phyloP scores from a whole-genome alignment of 2,113 vertebrate species.

The Cacatua alba region DNA sequence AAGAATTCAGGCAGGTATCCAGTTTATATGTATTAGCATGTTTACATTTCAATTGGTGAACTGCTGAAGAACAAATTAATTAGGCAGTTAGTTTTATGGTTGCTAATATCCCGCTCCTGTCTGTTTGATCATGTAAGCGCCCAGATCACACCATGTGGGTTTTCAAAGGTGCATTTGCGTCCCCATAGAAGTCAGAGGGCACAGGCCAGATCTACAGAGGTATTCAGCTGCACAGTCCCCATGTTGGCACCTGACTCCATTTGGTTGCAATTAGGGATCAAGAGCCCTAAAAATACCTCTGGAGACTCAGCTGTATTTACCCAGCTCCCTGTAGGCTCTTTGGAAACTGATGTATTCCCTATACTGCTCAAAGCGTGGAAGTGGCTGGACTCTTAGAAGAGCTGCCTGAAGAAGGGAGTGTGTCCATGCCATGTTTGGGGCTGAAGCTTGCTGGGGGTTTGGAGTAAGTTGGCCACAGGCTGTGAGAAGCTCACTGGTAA shows the following conservation, averaged over 20 bases:
- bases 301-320: neutral
- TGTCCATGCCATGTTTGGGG: accelerated
- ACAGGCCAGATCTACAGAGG: neutral
- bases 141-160: neutral
- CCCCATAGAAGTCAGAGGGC: neutral
- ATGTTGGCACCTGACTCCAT: neutral
- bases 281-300: neutral
- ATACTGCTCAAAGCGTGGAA: accelerated
- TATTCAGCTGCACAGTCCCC: neutral
- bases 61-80: slow-evolving; percentile 3
- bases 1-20: slow-evolving; percentile 47
- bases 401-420: neutral
- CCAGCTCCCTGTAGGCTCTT: neutral
- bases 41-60: slow-evolving; percentile 23
- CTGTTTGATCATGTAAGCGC: neutral
- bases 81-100: neutral
- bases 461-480: neutral
- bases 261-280: neutral
- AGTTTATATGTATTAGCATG: neutral
- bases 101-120: neutral
- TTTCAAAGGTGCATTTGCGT: neutral
- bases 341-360: neutral
- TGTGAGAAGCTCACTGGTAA: neutral
- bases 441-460: neutral
- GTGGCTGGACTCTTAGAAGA: neutral